Evolutionary conservation across 1,140 invertebrate genomes (phyloP).

Genomic region (Drosophila pruinosa): DNA sequence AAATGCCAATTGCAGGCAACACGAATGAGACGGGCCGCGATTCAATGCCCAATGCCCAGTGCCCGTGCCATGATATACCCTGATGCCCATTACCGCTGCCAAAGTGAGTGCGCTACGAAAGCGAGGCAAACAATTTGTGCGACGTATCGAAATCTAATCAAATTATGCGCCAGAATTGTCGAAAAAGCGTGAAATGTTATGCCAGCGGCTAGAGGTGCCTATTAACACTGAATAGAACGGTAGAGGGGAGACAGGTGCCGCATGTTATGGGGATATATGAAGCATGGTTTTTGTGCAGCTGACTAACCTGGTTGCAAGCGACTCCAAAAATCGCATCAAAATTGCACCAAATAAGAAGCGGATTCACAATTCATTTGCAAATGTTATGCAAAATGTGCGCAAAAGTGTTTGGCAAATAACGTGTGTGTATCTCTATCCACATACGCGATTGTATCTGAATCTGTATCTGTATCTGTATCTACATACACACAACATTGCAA

Average conservation of each 20-base stretch:
- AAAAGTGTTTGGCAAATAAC: slow-evolving; percentile 78
- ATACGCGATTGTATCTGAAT: slow-evolving; percentile 17
- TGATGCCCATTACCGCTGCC: background rate
- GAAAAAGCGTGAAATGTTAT: slow-evolving; percentile 78
- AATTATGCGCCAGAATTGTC: slow-evolving; percentile 80
- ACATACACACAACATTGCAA: background rate
- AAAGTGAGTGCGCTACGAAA: slow-evolving; percentile 1
- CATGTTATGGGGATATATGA: background rate
- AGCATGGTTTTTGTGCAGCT: background rate
- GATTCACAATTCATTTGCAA: slow-evolving; percentile 69
- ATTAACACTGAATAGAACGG: slow-evolving; percentile 56
- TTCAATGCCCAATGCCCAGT: background rate
- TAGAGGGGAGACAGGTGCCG: background rate
- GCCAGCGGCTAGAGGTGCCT: slow-evolving; percentile 37
- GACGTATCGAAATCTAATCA: slow-evolving; percentile 75
- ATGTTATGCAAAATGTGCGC: slow-evolving; percentile 77
- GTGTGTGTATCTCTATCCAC: slow-evolving; percentile 35
- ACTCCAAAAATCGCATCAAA: slow-evolving; percentile 64
- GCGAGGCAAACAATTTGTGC: slow-evolving; percentile 69
- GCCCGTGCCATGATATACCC: background rate
- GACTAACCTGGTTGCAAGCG: background rate
- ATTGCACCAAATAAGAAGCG: slow-evolving; percentile 74
- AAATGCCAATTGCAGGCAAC: slow-evolving; percentile 22
- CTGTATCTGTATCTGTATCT: slow-evolving; percentile 7
- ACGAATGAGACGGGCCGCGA: too few relatives aligned